Conservation (phyloP, 2,888 invertebrate genomes). For the Aspidiotus destructor region DNA sequence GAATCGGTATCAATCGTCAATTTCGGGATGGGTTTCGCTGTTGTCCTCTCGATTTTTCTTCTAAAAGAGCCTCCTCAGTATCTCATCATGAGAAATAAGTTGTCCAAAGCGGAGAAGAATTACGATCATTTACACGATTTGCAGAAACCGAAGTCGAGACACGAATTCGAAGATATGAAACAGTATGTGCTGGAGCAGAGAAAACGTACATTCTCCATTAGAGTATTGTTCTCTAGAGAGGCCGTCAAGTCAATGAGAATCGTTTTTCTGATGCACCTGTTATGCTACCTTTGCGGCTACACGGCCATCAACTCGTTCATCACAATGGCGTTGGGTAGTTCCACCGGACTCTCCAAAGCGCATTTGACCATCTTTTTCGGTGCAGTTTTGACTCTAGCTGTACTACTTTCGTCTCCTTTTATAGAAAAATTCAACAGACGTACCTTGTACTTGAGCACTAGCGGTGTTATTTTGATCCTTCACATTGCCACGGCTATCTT, state of each 20-base stretch:
- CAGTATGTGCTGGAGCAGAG: too few relatives aligned
- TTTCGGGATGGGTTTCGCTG: not conserved
- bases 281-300: too few relatives aligned
- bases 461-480: not conserved
- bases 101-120: conserved; percentile 10
- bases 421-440: conserved; percentile 6
- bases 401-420: not conserved
- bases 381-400: not conserved
- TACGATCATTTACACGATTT: not conserved
- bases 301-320: too few relatives aligned
- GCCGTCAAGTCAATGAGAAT: too few relatives aligned
- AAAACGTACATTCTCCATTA: too few relatives aligned
- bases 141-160: too few relatives aligned
- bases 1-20: conserved; percentile 14
- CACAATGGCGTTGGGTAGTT: too few relatives aligned
- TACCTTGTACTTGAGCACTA: not conserved
- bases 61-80: conserved; percentile 36
- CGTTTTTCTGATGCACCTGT: too few relatives aligned
- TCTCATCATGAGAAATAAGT: conserved; percentile 33
- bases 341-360: too few relatives aligned
- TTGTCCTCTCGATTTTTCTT: conserved; percentile 21
- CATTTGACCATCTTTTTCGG: conserved; percentile 7
- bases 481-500: not conserved
- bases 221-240: too few relatives aligned
- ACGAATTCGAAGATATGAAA: too few relatives aligned